Evolutionary conservation across 2,113 vertebrate species (phyloP).

Genomic region (Colossoma macropomum): DNA sequence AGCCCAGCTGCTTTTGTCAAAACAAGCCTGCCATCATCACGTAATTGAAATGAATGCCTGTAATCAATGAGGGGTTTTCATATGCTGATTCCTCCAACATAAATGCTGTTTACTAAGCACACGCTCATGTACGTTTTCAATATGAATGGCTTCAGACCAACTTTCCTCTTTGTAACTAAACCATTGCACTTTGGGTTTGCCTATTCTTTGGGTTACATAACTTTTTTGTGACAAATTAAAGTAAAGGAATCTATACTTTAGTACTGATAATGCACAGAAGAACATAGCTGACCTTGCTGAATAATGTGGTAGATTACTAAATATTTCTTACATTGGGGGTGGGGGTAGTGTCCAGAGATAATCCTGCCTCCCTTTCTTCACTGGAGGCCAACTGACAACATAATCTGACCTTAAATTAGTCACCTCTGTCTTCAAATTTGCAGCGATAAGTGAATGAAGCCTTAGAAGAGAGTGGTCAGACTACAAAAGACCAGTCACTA

Average conservation of each 20-base stretch:
- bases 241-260: too few relatives aligned
- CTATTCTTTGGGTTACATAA: too few relatives aligned
- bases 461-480: slow-evolving; percentile 8
- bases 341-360: slow-evolving; percentile 3
- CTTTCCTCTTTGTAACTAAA: slow-evolving; percentile 11
- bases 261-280: too few relatives aligned
- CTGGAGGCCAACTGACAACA: slow-evolving; percentile 18
- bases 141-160: slow-evolving; percentile 52
- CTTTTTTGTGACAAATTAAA: too few relatives aligned
- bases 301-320: too few relatives aligned
- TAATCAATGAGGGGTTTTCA: slow-evolving; percentile 73
- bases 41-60: slow-evolving; percentile 71
- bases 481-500: slow-evolving; percentile 23
- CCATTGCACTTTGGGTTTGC: neutral
- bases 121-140: slow-evolving; percentile 49
- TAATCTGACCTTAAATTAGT: slow-evolving; percentile 38
- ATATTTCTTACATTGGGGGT: neutral
- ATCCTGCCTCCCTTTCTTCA: neutral
- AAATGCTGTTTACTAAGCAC: slow-evolving; percentile 63
- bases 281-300: too few relatives aligned
- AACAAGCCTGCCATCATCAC: slow-evolving; percentile 72
- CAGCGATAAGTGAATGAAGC: slow-evolving; percentile 43
- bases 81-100: slow-evolving; percentile 71
- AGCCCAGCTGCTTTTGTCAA: slow-evolving; percentile 70
- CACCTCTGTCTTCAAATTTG: slow-evolving; percentile 38